Conservation (phyloP, 1,140 invertebrate species). For the Arion vulgaris region DNA sequence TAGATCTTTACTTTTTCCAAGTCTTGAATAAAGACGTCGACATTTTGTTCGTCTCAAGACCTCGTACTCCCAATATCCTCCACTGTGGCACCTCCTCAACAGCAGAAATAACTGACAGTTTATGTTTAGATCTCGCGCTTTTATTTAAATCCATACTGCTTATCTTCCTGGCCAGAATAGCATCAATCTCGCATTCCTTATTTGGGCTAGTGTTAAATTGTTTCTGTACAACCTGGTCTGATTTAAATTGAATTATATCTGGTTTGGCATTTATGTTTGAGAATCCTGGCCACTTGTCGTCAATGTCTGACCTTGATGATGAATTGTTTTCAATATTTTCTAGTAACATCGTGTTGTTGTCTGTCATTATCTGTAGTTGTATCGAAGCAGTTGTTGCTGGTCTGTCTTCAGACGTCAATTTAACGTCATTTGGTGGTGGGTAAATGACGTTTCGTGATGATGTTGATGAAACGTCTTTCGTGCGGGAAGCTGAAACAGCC, state of each 20-base stretch:
- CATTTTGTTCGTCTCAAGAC: slow-evolving; percentile 29
- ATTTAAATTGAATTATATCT: neutral
- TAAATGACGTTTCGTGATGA: too few species aligned
- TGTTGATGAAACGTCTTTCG: too few species aligned
- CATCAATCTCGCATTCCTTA: neutral
- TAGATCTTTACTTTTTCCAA: slow-evolving; percentile 27
- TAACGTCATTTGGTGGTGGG: too few species aligned
- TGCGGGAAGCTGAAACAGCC: too few species aligned
- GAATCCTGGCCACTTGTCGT: too few species aligned
- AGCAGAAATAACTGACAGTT: neutral
- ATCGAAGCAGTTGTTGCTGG: too few species aligned
- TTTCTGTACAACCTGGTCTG: neutral
- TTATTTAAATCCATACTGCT: slow-evolving; percentile 15
- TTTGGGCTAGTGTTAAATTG: neutral
- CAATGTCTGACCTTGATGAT: too few species aligned
- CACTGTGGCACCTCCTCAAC: slow-evolving; percentile 13
- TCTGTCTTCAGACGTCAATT: too few species aligned
- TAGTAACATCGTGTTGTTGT: too few species aligned
- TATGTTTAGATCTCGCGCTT: neutral
- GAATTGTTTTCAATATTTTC: too few species aligned
- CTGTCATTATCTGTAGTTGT: too few species aligned
- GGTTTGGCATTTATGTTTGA: too few species aligned
- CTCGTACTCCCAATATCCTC: slow-evolving; percentile 26
- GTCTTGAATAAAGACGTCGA: slow-evolving; percentile 20
- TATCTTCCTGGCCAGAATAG: slow-evolving; percentile 29